Percentiles rank a stretch among this genome's conserved stretches.
Conservation (phyloP, 1,140 invertebrate species). For the Chelonus insularis region DNA sequence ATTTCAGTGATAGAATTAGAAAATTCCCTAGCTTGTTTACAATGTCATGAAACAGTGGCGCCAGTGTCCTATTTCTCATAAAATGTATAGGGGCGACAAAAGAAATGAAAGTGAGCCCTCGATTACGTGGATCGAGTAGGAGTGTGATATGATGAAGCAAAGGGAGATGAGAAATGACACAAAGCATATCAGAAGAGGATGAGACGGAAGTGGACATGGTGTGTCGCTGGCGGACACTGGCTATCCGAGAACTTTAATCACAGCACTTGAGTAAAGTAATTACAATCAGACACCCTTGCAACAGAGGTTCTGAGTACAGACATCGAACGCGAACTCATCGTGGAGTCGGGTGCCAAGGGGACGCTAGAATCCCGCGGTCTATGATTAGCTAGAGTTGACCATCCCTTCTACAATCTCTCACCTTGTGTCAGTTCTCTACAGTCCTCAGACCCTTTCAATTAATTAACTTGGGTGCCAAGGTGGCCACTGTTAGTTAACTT, state of each 20-base stretch:
- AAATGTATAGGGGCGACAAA: no score
- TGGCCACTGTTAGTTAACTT: conserved; percentile 51
- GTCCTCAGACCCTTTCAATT: conserved; percentile 55
- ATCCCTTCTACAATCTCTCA: conserved; percentile 24
- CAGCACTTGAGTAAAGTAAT: conserved; percentile 60
- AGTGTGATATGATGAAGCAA: no score
- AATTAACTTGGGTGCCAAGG: conserved; percentile 48
- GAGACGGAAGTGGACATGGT: neutral
- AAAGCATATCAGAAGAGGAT: neutral
- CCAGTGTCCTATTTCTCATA: no score
- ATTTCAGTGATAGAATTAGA: no score
- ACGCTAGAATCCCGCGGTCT: conserved; percentile 41
- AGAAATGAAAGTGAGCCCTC: no score
- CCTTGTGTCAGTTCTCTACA: conserved; percentile 31
- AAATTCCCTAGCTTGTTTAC: no score
- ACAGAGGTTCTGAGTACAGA: conserved; percentile 28
- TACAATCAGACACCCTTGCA: conserved; percentile 59
- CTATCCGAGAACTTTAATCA: conserved; percentile 58
- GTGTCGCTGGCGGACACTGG: conserved; percentile 30
- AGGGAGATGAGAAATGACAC: neutral
- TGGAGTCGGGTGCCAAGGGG: conserved; percentile 54
- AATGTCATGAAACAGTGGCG: no score
- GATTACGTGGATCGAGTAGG: no score
- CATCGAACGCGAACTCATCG: conserved; percentile 28
- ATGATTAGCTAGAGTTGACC: conserved; percentile 57